Evolutionary conservation across 2,797 vertebrate genomes (phyloP), one percentile per base, ranked within the genome.

Genomic region (Lycodopsis pacificus): DNA sequence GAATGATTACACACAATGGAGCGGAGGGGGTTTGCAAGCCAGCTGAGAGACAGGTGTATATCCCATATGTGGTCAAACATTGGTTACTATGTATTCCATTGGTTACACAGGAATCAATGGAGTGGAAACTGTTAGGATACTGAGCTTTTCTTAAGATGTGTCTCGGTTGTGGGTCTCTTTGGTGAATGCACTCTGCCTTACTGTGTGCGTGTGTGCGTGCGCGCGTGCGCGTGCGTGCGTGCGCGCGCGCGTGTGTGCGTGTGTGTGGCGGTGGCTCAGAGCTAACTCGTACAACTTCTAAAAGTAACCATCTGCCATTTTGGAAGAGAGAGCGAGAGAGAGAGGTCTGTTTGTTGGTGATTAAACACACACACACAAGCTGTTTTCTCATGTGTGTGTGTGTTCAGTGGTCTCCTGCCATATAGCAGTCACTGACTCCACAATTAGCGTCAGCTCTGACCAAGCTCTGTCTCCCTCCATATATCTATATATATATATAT

Each of bases 221-320:
- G 27, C 3, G 27, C 3, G 27, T 30, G 30, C 5, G 30, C 5
- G 30, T 30, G 30, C 5, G 30, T 30, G 30, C 5, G 30, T 30
- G 30, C 5, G 30, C 5, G 30, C 1, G 30, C 5, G 30, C 5
- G 30, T 4, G 30, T 30, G 30, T 4, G 30, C 5, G 30, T 4
- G 30, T 30, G 30, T 4, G 30, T 30, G 30, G 36, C 36, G 19
- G 38, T 48, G 30, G 57, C 20, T 49, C 42, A 15, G 32, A 20
- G 32, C 44, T 42, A 34, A 42, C 22, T 63, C 48, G 9, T 20
- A 12, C 13, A 19, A 17, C 56, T 61, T 71, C 38, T 61, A 5
- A 67, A 67, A 17, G 34, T 61, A 34, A 54, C 73, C 73, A 69
- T 69, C 57, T 69, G 46, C 25, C 34, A 53, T 40, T 11, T 53